A percentile compares a stretch with the other conserved stretches of the same genome.
Conservation (phyloP, 2,113 vertebrate species). For the Calypte anna region DNA sequence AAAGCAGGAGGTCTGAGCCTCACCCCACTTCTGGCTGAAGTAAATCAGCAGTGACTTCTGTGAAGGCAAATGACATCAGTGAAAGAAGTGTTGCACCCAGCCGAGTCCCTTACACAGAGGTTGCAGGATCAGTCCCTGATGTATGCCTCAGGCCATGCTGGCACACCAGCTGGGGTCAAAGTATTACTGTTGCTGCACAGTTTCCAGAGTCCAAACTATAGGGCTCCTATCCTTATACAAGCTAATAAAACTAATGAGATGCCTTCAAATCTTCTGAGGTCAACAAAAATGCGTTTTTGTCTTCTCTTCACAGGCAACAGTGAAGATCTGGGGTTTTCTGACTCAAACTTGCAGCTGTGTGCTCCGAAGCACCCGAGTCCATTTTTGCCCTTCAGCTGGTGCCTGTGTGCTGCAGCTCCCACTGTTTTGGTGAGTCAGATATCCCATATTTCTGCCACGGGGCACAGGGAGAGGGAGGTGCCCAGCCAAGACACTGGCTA, state of each 20-base stretch:
- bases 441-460: background rate
- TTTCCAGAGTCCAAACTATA: slow-evolving; percentile 76
- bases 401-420: background rate
- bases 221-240: slow-evolving; percentile 64
- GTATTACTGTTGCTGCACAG: slow-evolving; percentile 56
- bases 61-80: background rate
- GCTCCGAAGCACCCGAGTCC: background rate
- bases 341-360: background rate
- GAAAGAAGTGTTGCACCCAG: background rate
- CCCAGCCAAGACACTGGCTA: background rate
- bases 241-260: slow-evolving; percentile 68
- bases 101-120: slow-evolving; percentile 26
- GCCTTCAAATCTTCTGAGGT: slow-evolving; percentile 52
- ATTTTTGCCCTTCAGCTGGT: background rate
- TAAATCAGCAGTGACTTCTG: background rate
- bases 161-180: slow-evolving; percentile 73
- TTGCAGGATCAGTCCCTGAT: background rate
- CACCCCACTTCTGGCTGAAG: background rate
- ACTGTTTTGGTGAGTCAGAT: background rate
- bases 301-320: background rate
- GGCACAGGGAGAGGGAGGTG: background rate
- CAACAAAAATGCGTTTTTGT: background rate
- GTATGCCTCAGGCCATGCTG: slow-evolving; percentile 23
- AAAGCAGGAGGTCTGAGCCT: background rate
- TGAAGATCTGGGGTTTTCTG: background rate